Percentiles rank a stretch among this genome's conserved stretches.
Conservation (phyloP, 2,888 invertebrate species). For the Himalopsyche kuldschensis region DNA sequence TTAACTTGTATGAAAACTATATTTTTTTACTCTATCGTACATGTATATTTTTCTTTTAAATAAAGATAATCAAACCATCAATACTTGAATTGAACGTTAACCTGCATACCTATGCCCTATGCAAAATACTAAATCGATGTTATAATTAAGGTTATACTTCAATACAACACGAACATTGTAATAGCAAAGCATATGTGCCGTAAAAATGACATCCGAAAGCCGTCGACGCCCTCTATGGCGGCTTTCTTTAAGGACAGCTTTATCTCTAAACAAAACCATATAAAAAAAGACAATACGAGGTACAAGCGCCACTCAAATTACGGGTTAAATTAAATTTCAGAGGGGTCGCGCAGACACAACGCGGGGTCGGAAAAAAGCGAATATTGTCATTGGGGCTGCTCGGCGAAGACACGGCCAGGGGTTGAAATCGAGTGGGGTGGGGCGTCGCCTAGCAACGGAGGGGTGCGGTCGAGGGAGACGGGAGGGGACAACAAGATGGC, state of each 20-base stretch:
- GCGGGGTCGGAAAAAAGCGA: conserved; percentile 32
- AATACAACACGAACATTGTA: background rate
- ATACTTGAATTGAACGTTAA: too few species aligned
- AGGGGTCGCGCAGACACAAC: conserved; percentile 19
- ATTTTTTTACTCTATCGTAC: too few species aligned
- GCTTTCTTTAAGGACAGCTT: background rate
- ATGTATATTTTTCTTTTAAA: too few species aligned
- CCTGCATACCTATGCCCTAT: too few species aligned
- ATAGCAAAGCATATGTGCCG: background rate
- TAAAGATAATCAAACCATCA: too few species aligned
- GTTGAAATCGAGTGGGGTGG: conserved; percentile 12
- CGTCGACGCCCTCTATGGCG: background rate
- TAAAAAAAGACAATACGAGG: conserved; percentile 10
- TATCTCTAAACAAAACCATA: conserved; percentile 15
- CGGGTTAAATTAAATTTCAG: conserved; percentile 31
- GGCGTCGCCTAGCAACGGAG: conserved; percentile 34
- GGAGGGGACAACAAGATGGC: conserved; percentile 62
- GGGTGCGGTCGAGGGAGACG: conserved; percentile 38
- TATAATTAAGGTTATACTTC: too few species aligned
- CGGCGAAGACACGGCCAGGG: background rate
- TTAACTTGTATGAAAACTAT: too few species aligned
- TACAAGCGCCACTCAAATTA: background rate
- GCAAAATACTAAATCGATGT: too few species aligned
- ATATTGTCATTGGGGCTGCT: conserved; percentile 36
- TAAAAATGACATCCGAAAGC: background rate